Base-by-base conservation (phyloP, 2,888 invertebrate species). In the Lypha dubia region DNA sequence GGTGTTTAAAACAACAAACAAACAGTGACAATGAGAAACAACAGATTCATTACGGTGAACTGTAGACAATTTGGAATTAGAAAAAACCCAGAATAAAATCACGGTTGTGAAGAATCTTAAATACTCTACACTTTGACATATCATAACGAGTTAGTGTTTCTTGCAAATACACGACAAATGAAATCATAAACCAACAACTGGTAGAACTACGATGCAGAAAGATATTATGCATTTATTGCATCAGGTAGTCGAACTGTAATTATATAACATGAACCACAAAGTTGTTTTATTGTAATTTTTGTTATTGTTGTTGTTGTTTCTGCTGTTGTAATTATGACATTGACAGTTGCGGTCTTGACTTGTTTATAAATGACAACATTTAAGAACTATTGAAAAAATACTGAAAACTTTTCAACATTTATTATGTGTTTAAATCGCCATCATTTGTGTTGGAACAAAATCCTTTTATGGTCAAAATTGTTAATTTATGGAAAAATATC, bases 281-380 rank as follows among this genome's bases (percentile, higher is more conserved):
- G 35, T 70, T 74, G 74, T 79, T 83, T 63, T 58, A 70, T 63
- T 53, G 74, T 28, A 56, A 67, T 62, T 35, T 51, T 67, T 58
- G 32, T 63, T 70, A 53, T 24, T 32, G 22, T 68, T 70, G 53
- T 51, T 70, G 20, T 46, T 58, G 32, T 63, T 70, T 51, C 17
- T 32, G 22, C 62, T 70, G 53, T 51, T 70, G 20, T 63, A 70
- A 68, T 51, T 84, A 68, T 84, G 84, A 84, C 81, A 84, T 84
- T 84, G 84, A 77, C 84, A 84, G 76, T 80, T 84, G 84, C 38
- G 80, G 84, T 84, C 68, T 80, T 67, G 80, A 73, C 68, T 80
- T 73, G 62, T 62, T 11, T 68, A 73, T 38, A 46, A 81, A 71
- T 53, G 62, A 2, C 62, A 63, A 46, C 8, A 65, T 49, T 49